Evolutionary conservation across 2,888 invertebrate genomes (phyloP).

Genomic region (Galeopsomyia nigrocyanea): DNA sequence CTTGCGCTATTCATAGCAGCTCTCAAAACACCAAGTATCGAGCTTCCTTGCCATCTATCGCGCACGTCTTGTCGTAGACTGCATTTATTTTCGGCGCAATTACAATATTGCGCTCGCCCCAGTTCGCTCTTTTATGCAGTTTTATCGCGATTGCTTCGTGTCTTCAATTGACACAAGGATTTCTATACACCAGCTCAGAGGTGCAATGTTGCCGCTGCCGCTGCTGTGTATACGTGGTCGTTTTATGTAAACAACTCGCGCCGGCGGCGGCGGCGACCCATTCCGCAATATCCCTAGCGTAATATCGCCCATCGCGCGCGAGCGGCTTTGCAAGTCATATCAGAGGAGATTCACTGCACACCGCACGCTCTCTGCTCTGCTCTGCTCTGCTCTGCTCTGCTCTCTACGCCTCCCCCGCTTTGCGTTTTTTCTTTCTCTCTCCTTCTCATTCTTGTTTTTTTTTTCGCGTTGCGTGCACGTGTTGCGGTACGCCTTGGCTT

Average conservation of each 20-base stretch:
- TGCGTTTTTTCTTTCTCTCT: background rate
- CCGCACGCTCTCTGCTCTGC: no score
- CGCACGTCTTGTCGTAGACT: no score
- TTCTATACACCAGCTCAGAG: background rate
- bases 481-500: no score
- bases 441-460: background rate
- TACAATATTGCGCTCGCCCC: no score
- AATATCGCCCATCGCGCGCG: conserved; percentile 21
- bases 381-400: no score
- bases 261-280: background rate
- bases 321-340: conserved; percentile 27
- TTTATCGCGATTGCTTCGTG: background rate
- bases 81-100: no score
- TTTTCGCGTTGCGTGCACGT: conserved; percentile 2
- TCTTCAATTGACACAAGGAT: conserved; percentile 6
- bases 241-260: conserved; percentile 36
- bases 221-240: background rate
- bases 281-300: conserved; percentile 34
- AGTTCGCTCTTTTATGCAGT: background rate
- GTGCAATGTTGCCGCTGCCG: no score
- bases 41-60: no score
- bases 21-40: no score
- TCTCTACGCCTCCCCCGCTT: no score
- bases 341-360: background rate
- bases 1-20: no score